Evolutionary conservation across 2,888 invertebrate genomes (phyloP).

Genomic region (Lochmaea crataegi): DNA sequence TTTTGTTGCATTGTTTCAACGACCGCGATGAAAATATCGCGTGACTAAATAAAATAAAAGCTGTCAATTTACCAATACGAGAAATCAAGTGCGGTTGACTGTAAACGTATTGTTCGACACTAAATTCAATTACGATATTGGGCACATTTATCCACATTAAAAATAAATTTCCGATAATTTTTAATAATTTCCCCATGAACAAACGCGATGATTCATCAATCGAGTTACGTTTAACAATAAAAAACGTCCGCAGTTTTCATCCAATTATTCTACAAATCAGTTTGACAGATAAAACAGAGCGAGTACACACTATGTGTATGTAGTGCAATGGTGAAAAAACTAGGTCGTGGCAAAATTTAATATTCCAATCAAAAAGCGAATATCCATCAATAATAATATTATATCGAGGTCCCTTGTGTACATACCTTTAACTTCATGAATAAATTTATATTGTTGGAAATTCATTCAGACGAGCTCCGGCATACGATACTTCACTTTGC

Average conservation of each 20-base stretch:
- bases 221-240: slow-evolving; percentile 1
- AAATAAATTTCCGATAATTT: neutral
- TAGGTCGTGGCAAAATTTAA: slow-evolving; percentile 13
- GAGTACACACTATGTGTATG: neutral
- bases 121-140: neutral
- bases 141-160: neutral
- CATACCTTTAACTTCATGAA: slow-evolving; percentile 19
- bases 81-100: neutral
- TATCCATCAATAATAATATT: neutral
- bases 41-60: neutral
- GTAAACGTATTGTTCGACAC: neutral
- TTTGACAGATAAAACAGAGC: slow-evolving; percentile 6
- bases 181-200: neutral
- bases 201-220: neutral
- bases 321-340: neutral
- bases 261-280: neutral
- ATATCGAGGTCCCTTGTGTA: slow-evolving; percentile 1
- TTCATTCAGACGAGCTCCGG: neutral
- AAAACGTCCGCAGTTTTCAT: neutral
- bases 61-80: neutral
- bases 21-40: neutral
- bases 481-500: neutral
- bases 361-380: slow-evolving; percentile 23
- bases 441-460: slow-evolving; percentile 10
- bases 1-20: neutral